Conservation (phyloP, 2,797 vertebrate genomes). For the Myotis pilosus region DNA sequence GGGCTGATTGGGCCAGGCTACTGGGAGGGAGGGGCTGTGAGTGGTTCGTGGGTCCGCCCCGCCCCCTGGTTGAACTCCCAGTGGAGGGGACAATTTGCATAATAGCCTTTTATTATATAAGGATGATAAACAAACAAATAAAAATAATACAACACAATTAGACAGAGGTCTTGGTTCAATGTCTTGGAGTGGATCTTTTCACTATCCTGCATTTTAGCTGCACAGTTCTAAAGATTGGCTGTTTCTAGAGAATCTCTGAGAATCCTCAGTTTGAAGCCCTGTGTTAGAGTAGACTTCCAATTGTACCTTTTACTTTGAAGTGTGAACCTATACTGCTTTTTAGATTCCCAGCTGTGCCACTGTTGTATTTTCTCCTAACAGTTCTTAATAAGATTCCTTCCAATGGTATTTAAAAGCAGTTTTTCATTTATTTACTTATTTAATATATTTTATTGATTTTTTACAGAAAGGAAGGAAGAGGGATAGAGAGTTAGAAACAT, state of each 20-base stretch:
- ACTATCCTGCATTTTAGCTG: not conserved
- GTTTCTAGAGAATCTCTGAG: not conserved
- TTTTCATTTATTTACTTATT: not conserved
- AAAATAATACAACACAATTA: not conserved
- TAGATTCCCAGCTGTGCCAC: too few species aligned
- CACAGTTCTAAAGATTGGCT: not conserved
- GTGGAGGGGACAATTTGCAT: too few species aligned
- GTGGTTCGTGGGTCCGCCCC: too few species aligned
- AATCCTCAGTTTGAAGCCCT: not conserved
- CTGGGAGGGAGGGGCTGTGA: too few species aligned
- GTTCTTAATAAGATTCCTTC: not conserved
- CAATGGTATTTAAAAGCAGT: not conserved
- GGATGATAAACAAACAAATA: not conserved
- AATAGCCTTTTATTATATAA: too few species aligned
- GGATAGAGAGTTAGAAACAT: too few species aligned
- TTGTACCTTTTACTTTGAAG: not conserved
- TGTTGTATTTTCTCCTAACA: not conserved
- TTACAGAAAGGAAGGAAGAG: too few species aligned
- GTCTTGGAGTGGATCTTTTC: not conserved
- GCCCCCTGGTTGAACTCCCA: too few species aligned
- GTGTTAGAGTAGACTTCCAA: not conserved
- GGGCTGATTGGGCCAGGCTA: too few species aligned
- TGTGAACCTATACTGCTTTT: not conserved
- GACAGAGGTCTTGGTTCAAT: not conserved
- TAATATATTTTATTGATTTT: too few species aligned